Evolutionary conservation across 92 coral and sea anemone species (phyloP).

Genomic region (Epizoanthus ramosus): DNA sequence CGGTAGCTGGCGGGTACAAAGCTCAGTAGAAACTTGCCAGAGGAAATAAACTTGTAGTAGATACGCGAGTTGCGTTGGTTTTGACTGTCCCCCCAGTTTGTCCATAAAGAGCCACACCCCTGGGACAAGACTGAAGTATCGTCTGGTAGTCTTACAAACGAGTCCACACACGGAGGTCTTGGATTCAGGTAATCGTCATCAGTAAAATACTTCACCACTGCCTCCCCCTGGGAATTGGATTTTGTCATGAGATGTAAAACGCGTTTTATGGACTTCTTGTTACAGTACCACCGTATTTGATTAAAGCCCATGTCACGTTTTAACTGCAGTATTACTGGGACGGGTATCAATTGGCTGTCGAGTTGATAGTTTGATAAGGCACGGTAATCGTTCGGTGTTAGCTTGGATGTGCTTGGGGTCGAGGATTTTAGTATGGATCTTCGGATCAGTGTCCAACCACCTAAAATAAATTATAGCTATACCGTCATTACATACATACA

Average conservation of each 20-base stretch:
- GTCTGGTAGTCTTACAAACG: background rate
- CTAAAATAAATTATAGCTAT: background rate
- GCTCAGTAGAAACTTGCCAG: too few relatives aligned
- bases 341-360: background rate
- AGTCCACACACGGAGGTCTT: background rate
- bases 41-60: too few relatives aligned
- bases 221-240: background rate
- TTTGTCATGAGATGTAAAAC: background rate
- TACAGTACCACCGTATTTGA: background rate
- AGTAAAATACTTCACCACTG: background rate
- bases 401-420: background rate
- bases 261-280: background rate
- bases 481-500: too few relatives aligned
- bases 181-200: background rate
- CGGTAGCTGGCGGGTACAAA: too few relatives aligned
- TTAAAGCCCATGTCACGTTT: background rate
- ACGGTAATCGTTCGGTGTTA: background rate
- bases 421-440: conserved; percentile 2
- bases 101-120: background rate
- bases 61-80: too few relatives aligned
- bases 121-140: background rate
- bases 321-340: background rate
- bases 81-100: too few relatives aligned
- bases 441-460: conserved; percentile 8
- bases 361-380: background rate